These are phyloP conservation scores for Peribatodes rhomboidaria DNA, from an alignment of 2,888 invertebrate genomes.

Conservation along the genomic window DNA sequence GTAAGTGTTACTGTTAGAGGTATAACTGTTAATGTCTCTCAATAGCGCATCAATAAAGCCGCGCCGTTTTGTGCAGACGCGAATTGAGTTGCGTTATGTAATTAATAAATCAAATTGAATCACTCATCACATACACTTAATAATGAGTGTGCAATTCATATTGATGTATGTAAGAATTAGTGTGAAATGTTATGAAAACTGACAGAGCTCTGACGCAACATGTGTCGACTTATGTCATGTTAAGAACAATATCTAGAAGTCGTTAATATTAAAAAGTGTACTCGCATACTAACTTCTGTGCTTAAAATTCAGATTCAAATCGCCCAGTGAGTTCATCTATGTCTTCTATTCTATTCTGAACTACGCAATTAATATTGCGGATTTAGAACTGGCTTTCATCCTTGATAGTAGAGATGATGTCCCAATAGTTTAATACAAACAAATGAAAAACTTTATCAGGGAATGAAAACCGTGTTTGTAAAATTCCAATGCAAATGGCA, in stretches of 20 bases:
- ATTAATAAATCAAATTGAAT: constrained; percentile 34
- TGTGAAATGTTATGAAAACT: constrained; percentile 51
- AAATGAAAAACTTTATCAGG: no score
- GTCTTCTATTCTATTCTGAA: no score
- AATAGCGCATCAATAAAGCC: constrained; percentile 18
- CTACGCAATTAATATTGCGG: no score
- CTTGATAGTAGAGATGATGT: no score
- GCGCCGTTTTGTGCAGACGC: constrained; percentile 18
- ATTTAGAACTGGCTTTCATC: no score
- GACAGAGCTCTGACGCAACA: constrained; percentile 39
- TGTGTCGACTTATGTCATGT: constrained; percentile 39
- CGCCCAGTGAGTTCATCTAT: no score
- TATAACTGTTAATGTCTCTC: constrained; percentile 11
- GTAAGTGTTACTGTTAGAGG: constrained; percentile 6
- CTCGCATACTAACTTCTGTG: no score
- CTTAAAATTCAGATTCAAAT: no score
- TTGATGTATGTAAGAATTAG: constrained; percentile 46
- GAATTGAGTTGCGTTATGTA: constrained; percentile 31
- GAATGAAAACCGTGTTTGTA: no score
- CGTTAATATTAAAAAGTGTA: not conserved
- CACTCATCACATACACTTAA: constrained; percentile 28
- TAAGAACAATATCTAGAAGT: constrained; percentile 37
- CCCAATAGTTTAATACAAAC: no score
- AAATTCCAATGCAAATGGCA: no score
- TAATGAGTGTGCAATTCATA: constrained; percentile 26